These are phyloP conservation scores for Scolopax bukidnonensis DNA, from an alignment of 2,797 vertebrate species.

Conservation along the genomic window DNA sequence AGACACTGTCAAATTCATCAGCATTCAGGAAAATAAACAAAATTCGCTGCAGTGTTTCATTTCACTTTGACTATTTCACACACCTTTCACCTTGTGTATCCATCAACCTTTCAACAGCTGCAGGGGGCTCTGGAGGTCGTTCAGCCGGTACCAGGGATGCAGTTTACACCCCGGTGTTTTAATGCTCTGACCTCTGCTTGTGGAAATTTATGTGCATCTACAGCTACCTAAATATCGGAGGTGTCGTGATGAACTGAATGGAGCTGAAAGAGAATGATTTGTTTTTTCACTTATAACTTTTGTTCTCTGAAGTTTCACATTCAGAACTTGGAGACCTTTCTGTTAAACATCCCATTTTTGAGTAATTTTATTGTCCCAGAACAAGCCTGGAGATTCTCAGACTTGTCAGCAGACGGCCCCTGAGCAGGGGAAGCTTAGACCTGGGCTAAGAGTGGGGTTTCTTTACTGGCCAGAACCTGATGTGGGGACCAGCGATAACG, in stretches of 20 bases:
- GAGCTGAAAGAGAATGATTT: neutral
- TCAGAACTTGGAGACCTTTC: neutral
- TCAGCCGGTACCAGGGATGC: neutral
- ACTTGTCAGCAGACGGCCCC: neutral
- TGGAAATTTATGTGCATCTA: neutral
- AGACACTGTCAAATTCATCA: neutral
- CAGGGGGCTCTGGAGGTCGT: neutral
- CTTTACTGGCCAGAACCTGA: neutral
- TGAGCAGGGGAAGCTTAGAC: neutral
- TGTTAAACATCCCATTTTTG: neutral
- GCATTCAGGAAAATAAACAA: neutral
- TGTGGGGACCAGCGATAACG: neutral
- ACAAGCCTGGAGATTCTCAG: neutral
- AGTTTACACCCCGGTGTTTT: neutral
- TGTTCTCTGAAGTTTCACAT: neutral
- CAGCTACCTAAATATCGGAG: neutral
- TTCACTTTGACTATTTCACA: neutral
- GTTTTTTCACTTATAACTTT: neutral
- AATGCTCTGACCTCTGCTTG: neutral
- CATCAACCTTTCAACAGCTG: neutral
- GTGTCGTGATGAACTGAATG: neutral
- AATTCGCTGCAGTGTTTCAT: fast-evolving
- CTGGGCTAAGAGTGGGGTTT: neutral
- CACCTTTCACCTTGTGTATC: neutral
- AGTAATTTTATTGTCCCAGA: neutral